Evolutionary conservation across 2,113 vertebrate species (phyloP).

Genomic region (Lagopus leucura): DNA sequence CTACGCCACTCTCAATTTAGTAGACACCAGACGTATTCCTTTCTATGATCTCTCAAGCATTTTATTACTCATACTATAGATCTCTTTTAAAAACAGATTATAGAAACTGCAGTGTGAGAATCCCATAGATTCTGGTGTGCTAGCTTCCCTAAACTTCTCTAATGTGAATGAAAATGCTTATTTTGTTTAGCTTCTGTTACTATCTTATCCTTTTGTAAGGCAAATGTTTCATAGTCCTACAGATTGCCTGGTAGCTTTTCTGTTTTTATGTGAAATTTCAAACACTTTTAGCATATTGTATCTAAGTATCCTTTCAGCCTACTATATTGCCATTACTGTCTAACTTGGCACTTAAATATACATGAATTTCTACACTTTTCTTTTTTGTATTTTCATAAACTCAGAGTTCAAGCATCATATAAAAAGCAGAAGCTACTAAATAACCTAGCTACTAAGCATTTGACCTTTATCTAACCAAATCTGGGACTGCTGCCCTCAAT

Average conservation of each 20-base stretch:
- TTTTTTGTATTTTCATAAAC: not conserved
- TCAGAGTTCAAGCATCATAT: not conserved
- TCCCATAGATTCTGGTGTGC: not conserved
- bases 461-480: not conserved
- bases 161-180: not conserved
- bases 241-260: not conserved
- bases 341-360: not conserved
- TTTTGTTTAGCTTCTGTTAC: not conserved
- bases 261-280: not conserved
- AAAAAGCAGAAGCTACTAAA: not conserved
- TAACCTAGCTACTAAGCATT: not conserved
- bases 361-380: not conserved
- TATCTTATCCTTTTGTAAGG: not conserved
- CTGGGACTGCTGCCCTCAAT: not conserved
- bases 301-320: not conserved
- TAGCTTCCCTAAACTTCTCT: not conserved
- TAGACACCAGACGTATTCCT: not conserved
- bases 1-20: not conserved
- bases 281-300: not conserved
- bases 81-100: not conserved
- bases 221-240: not conserved
- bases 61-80: not conserved
- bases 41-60: not conserved
- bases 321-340: fast-evolving
- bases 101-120: not conserved